These are phyloP conservation scores for Garrulus glandarius DNA, from an alignment of 2,797 vertebrate genomes.

Conservation along the genomic window DNA sequence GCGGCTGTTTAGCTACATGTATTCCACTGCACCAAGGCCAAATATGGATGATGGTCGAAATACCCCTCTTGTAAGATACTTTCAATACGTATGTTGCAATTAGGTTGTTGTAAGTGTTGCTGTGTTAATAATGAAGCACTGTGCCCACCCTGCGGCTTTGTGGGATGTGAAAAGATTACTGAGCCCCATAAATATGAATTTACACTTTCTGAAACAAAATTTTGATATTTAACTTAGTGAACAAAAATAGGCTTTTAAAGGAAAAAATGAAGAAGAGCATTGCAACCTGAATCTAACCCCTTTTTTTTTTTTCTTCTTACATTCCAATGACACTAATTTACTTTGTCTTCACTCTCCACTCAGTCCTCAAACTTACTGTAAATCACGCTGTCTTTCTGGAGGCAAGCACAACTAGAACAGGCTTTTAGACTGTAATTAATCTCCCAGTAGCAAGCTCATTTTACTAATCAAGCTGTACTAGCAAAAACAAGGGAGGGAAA, in stretches of 20 bases:
- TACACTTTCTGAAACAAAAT: not conserved
- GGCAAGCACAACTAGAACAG: not conserved
- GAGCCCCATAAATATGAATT: not conserved
- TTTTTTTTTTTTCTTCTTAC: not conserved
- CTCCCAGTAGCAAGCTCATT: not conserved
- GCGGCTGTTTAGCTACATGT: slow-evolving; percentile 94
- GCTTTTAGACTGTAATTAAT: not conserved
- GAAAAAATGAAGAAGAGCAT: not conserved
- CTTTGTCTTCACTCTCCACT: not conserved
- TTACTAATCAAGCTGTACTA: not conserved
- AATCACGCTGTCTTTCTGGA: not conserved
- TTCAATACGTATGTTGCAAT: not conserved
- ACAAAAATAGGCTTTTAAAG: not conserved
- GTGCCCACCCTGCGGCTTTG: not conserved
- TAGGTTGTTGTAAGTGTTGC: not conserved
- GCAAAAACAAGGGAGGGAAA: not conserved
- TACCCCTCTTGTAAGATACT: slow-evolving; percentile 88
- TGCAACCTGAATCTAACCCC: not conserved
- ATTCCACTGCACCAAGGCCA: slow-evolving; percentile 93
- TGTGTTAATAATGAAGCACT: not conserved
- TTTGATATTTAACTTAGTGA: not conserved
- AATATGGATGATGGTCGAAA: slow-evolving; percentile 84
- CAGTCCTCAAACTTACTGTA: not conserved
- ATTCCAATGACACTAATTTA: not conserved
- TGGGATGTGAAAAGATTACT: not conserved